Evolutionary conservation across 1,140 invertebrate genomes (phyloP), one percentile per base, ranked within the genome.

Genomic region (Batillaria attramentaria): DNA sequence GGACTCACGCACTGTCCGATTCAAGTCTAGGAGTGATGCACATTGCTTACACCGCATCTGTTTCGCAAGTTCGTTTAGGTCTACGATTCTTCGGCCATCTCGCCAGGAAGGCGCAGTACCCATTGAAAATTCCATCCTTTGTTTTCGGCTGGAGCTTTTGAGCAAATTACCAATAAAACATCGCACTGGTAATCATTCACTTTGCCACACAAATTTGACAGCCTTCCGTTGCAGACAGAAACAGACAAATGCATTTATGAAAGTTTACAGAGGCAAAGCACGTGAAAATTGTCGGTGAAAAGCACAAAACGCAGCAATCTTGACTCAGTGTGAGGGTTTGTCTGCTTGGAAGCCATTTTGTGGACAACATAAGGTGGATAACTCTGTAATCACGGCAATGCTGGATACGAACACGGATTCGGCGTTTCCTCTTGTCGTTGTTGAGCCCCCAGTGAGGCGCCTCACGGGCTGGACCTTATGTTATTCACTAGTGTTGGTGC

Each of bases 31-130:
- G 6, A 73, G 37, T 1, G 72, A 42, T 24, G 43, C 60, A 50
- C 72, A 73, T 18, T 73, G 46, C 46, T 73, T 73, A 35, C 72
- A 73, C n/a, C 72, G 28, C 72, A 73, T 73, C 46, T 73, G 72
- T 31, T 37, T n/a, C 1, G 72, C 72, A 8, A 73, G 46, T 46
- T 73, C 72, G 24, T 73, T 42, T 37, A 73, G 35, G 28, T 60
- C 50, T 3, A 73, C 72, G 10, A 73, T 54, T 39, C 72, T 28
- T 2, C 72, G 72, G 35, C 72, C 72, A 13, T 73, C 50, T 18
- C 35, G 43, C 72, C 72, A 73, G 10, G 39, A 18, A 16, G 16
- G 31, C 35, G 54, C 10, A 24, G 20, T 20, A 24, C 28, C 72
- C 10, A 60, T 31, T 20, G 72, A 33, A 16, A 60, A 57, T 16